Conservation (phyloP, 2,113 vertebrate genomes). For the Echinops telfairi region DNA sequence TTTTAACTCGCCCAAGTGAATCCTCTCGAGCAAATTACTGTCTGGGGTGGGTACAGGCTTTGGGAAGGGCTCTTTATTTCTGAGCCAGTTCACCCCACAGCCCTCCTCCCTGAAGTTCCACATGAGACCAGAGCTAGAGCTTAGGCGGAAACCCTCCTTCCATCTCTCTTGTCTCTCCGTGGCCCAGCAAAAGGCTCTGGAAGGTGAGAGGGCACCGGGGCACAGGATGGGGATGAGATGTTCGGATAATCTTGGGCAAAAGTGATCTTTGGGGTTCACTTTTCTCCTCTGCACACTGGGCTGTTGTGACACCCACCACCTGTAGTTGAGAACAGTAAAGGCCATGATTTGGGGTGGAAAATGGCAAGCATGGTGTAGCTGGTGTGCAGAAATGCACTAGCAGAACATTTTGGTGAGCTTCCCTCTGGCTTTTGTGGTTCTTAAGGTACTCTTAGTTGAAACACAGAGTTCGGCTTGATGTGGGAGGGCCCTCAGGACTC, state of each 20-base stretch:
- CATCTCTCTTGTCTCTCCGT: not conserved
- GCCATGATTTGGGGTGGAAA: not conserved
- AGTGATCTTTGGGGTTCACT: not conserved
- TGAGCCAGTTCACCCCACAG: not conserved
- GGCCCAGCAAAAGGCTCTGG: not conserved
- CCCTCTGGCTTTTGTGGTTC: too few species aligned
- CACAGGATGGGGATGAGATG: too few species aligned
- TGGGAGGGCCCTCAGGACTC: not conserved
- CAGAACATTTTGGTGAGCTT: too few species aligned
- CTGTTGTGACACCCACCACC: not conserved
- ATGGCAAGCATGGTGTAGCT: not conserved
- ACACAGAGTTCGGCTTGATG: not conserved
- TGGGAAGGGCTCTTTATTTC: not conserved
- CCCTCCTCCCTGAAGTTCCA: not conserved
- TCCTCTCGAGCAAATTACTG: not conserved
- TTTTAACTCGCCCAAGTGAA: not conserved
- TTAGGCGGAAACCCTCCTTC: too few species aligned
- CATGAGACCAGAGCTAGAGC: not conserved
- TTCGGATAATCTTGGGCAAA: not conserved
- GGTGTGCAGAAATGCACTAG: too few species aligned
- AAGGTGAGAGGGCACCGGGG: accelerated
- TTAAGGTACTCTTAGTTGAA: not conserved
- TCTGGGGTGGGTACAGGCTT: accelerated
- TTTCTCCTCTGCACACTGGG: not conserved
- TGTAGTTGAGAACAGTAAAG: not conserved